These are phyloP conservation scores for Otolemur crassicaudatus DNA, from an alignment of 2,797 vertebrate species.

Conservation along the genomic window DNA sequence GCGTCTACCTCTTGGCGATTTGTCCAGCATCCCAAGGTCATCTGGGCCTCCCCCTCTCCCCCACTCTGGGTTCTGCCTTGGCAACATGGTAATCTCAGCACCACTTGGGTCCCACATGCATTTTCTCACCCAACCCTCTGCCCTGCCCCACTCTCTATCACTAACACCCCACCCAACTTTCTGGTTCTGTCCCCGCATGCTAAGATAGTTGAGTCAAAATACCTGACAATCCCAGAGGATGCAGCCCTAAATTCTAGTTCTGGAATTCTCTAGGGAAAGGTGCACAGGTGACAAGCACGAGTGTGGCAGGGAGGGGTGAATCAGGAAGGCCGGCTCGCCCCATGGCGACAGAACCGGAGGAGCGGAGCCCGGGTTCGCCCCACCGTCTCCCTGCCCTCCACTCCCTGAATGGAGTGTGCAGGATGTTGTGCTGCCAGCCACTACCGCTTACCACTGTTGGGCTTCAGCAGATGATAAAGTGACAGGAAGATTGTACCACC, in stretches of 20 bases:
- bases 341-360: background rate
- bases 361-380: background rate
- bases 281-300: rapidly evolving
- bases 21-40: rapidly evolving
- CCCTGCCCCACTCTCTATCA: background rate
- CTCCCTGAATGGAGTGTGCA: background rate
- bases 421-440: slow-evolving; percentile 12
- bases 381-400: rapidly evolving
- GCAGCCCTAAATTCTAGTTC: background rate
- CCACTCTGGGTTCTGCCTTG: background rate
- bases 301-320: rapidly evolving
- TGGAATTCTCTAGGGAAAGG: background rate
- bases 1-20: background rate
- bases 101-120: rapidly evolving
- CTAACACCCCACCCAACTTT: background rate
- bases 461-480: slow-evolving; percentile 58
- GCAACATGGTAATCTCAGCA: rapidly evolving
- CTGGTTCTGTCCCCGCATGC: background rate
- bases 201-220: background rate
- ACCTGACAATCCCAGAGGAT: background rate
- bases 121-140: background rate
- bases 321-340: background rate
- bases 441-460: background rate
- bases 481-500: slow-evolving; percentile 53
- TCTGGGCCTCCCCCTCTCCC: background rate